A percentile compares a stretch with the other conserved stretches of the same genome.
Conservation (phyloP, 2,888 invertebrate species). For the Coremacera marginata region DNA sequence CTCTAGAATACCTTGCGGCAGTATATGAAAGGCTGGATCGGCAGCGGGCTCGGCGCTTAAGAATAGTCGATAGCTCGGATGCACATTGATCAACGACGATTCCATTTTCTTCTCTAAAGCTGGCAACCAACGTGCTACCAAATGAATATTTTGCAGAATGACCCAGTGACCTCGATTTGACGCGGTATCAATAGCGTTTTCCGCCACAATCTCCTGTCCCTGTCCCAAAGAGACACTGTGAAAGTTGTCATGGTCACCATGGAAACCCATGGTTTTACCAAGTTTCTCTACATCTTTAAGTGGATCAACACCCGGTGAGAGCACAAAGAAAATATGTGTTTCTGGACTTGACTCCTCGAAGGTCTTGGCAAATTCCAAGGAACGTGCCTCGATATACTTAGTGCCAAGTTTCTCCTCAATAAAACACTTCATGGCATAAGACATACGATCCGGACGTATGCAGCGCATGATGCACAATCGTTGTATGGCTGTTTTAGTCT, state of each 20-base stretch:
- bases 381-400: conserved; percentile 84
- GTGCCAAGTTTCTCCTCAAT: conserved; percentile 90
- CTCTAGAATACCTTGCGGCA: conserved; percentile 89
- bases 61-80: conserved; percentile 78
- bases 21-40: conserved; percentile 76
- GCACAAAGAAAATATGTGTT: conserved; percentile 93
- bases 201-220: conserved; percentile 94
- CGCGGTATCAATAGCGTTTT: conserved; percentile 85
- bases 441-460: conserved; percentile 92
- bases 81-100: conserved; percentile 78
- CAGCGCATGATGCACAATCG: conserved; percentile 93
- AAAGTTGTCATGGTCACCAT: conserved; percentile 84
- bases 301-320: conserved; percentile 95
- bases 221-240: conserved; percentile 95
- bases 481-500: conserved; percentile 87
- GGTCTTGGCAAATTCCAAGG: conserved; percentile 86
- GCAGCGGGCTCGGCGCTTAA: conserved; percentile 90
- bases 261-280: conserved; percentile 84
- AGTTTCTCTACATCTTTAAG: conserved; percentile 91
- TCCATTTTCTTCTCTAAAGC: conserved; percentile 93
- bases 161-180: conserved; percentile 90
- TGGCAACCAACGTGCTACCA: conserved; percentile 90
- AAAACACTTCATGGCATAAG: conserved; percentile 84
- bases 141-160: conserved; percentile 91
- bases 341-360: conserved; percentile 86